These are phyloP conservation scores for Baccha elongata DNA, from an alignment of 2,888 invertebrate genomes.

Conservation along the genomic window DNA sequence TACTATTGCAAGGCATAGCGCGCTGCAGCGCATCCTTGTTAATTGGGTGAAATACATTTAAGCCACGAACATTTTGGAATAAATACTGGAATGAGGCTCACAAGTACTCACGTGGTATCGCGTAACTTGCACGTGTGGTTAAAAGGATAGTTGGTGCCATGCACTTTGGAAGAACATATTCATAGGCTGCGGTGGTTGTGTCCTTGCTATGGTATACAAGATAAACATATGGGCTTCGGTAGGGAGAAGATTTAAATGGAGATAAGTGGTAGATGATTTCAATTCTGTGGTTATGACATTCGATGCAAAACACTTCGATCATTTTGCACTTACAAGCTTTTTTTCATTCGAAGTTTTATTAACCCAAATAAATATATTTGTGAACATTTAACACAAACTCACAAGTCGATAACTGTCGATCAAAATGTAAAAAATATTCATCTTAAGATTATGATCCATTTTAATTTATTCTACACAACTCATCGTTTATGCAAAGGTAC, in stretches of 20 bases:
- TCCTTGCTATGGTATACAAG: conserved; percentile 21
- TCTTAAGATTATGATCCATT: too few relatives aligned
- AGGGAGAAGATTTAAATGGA: not conserved
- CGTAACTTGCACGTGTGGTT: conserved; percentile 6
- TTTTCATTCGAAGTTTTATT: too few relatives aligned
- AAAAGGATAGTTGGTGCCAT: not conserved
- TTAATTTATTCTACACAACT: too few relatives aligned
- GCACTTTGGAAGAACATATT: not conserved
- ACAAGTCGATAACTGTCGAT: too few relatives aligned
- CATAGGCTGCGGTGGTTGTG: not conserved
- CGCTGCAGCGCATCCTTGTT: conserved; percentile 41
- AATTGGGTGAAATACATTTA: conserved; percentile 61
- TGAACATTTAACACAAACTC: too few relatives aligned
- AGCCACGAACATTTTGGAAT: conserved; percentile 3
- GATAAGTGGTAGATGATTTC: conserved; percentile 23
- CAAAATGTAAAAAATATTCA: too few relatives aligned
- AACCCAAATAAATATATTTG: too few relatives aligned
- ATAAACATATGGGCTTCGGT: not conserved
- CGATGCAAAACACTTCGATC: too few relatives aligned
- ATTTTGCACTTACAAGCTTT: too few relatives aligned
- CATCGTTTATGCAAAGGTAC: too few relatives aligned
- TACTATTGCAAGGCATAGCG: conserved; percentile 7
- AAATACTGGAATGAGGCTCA: not conserved
- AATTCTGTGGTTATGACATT: conserved; percentile 24
- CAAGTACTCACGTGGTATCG: conserved; percentile 7